A percentile compares a stretch with the other conserved stretches of the same genome.
Conservation (phyloP, 2,888 invertebrate species). For the Eulithis testata region DNA sequence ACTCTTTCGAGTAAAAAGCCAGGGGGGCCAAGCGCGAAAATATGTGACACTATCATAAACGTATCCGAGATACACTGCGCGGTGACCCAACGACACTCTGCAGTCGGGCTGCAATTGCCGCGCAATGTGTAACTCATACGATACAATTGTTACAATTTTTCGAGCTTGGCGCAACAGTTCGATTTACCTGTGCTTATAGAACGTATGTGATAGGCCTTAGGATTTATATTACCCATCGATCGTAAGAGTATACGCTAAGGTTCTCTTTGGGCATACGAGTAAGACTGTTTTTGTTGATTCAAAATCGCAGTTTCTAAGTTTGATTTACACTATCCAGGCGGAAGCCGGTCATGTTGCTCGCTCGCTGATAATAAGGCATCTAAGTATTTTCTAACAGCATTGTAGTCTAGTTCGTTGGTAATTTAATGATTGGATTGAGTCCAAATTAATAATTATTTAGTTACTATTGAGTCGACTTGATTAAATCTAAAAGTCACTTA, state of each 20-base stretch:
- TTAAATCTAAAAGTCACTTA: too few species aligned
- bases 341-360: neutral
- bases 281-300: too few species aligned
- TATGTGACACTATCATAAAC: too few species aligned
- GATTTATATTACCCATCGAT: too few species aligned
- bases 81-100: too few species aligned
- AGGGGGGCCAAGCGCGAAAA: neutral
- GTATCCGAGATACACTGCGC: too few species aligned
- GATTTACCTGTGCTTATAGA: conserved; percentile 4
- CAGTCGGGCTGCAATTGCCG: too few species aligned
- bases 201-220: conserved; percentile 18
- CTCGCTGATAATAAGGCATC: neutral
- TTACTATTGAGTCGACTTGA: neutral
- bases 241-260: too few species aligned
- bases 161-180: neutral
- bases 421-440: neutral
- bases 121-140: too few species aligned
- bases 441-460: too few species aligned
- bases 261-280: too few species aligned
- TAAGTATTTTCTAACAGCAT: conserved; percentile 6
- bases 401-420: neutral
- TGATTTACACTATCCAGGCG: neutral
- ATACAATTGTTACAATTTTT: too few species aligned
- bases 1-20: conserved; percentile 4
- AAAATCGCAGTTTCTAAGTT: neutral